Base-by-base conservation (phyloP, 2,888 invertebrate genomes). In the Siphlonurus alternatus region DNA sequence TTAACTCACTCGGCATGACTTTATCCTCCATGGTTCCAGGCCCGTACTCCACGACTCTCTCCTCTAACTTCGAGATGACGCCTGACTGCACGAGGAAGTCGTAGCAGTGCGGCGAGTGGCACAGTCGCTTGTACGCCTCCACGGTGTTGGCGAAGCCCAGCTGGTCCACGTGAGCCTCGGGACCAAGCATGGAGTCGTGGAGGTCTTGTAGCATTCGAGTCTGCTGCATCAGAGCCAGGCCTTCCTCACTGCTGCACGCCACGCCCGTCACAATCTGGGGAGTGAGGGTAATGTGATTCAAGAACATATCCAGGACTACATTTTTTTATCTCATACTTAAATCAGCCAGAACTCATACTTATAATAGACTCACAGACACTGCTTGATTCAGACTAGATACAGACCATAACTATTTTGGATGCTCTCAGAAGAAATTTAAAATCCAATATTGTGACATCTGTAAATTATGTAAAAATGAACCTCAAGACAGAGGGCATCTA, bases 11-110 rank as follows among this genome's bases (percentile, higher is more conserved):
- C 20, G 56, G 56, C 56, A 56, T 56, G 56, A 56, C 56, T n/a
- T 56, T 56, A 22, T 56, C 56, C 56, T 56, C 56, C 56, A 56
- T 56, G 56, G 56, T 56, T 10, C 56, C 56, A 22, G 56, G 56
- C 7, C 56, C 56, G 20, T 56, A 56, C 22, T 56, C 56, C 22
- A 56, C 56, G 20, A 56, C n/a, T n/a, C 56, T n/a, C 19, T n/a
- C 56, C 56, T 56, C 56, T 7, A 56, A 20, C 22, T 56, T 56
- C 5, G 56, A 5, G 7, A 56, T 20, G 22, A 56, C 56, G 7
- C 56, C 56, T 10, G 56, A 56, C 5, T n/a, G 5, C 56, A 56
- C n/a, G 5, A 56, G 22, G 7, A 20, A n/a, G n/a, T 56, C 22
- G 20, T 56, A 56, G 22, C 56, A n/a, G 19, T 22, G 22, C 7